A percentile compares a stretch with the other conserved stretches of the same genome.
phyloP scores from a whole-genome alignment of 2,797 vertebrate species.

The Diplodus puntazzo region DNA sequence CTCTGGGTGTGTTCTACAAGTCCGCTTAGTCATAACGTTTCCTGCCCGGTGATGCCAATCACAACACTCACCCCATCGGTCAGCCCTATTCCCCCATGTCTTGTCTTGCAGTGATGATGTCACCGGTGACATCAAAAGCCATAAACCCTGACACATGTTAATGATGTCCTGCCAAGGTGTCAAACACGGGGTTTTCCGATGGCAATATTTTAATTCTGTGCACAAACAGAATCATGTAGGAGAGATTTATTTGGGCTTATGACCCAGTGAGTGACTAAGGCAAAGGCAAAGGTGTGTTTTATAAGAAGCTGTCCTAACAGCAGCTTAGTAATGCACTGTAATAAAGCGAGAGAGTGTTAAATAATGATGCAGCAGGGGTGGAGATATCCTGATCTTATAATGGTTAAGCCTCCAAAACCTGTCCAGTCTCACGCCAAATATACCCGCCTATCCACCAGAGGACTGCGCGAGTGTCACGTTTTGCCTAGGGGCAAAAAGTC shows the following conservation, averaged over 20 bases:
- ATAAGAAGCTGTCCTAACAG: background rate
- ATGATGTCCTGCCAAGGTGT: conserved; percentile 61
- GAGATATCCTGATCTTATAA: background rate
- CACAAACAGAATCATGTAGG: conserved; percentile 49
- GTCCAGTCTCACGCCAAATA: too few species aligned
- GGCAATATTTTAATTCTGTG: conserved; percentile 19
- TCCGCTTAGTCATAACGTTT: conserved; percentile 69
- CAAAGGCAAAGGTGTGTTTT: conserved; percentile 7
- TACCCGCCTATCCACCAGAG: too few species aligned
- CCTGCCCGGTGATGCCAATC: conserved; percentile 73
- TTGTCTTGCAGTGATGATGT: conserved; percentile 74
- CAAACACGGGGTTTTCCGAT: conserved; percentile 55
- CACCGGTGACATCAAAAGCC: conserved; percentile 66
- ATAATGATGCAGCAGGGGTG: background rate
- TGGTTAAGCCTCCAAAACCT: background rate
- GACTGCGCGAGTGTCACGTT: too few species aligned
- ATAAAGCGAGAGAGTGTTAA: background rate
- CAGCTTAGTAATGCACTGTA: background rate
- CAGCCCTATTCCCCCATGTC: conserved; percentile 56
- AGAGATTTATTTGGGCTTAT: conserved; percentile 23
- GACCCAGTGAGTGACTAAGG: background rate
- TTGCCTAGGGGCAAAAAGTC: too few species aligned
- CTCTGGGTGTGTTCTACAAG: conserved; percentile 70
- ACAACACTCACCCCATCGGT: conserved; percentile 59
- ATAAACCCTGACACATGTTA: conserved; percentile 49